These are phyloP conservation scores for Ceratina japonica DNA, from an alignment of 1,140 invertebrate species.

Conservation along the genomic window DNA sequence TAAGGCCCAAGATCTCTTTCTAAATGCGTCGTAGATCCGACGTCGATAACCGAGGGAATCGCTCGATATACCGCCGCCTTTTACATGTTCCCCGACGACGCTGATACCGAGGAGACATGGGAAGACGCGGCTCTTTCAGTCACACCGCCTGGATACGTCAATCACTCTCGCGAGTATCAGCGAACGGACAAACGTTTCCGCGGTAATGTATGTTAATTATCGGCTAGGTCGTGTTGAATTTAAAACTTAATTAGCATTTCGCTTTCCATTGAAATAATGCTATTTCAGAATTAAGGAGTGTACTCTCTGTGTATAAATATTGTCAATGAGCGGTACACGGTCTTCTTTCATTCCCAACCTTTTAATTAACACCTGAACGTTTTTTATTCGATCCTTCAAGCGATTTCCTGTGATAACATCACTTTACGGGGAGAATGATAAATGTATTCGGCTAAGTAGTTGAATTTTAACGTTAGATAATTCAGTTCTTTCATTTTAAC, in stretches of 20 bases:
- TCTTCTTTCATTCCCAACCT: too few relatives aligned
- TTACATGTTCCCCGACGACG: constrained; percentile 12
- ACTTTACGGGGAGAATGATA: too few relatives aligned
- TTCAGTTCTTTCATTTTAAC: constrained; percentile 25
- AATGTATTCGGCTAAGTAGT: too few relatives aligned
- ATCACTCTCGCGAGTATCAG: constrained; percentile 29
- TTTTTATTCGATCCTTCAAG: too few relatives aligned
- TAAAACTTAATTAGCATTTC: constrained; percentile 7
- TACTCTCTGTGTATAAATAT: too few relatives aligned
- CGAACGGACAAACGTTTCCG: neutral
- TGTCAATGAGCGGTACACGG: too few relatives aligned
- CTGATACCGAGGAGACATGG: constrained; percentile 23
- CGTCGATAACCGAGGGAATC: constrained; percentile 50
- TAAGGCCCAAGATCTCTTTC: constrained; percentile 58
- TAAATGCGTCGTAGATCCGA: constrained; percentile 61
- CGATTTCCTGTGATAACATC: too few relatives aligned
- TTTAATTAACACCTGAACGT: too few relatives aligned
- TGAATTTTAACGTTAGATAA: neutral
- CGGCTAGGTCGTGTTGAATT: constrained; percentile 2
- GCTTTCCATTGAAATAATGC: neutral
- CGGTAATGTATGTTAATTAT: constrained; percentile 45
- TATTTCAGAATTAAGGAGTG: neutral
- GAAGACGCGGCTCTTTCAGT: constrained; percentile 18
- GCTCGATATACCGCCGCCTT: constrained; percentile 47
- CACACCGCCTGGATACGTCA: constrained; percentile 21